A percentile compares a stretch with the other conserved stretches of the same genome.
phyloP scores from a whole-genome alignment of 2,797 vertebrate species.

The Morelia viridis region DNA sequence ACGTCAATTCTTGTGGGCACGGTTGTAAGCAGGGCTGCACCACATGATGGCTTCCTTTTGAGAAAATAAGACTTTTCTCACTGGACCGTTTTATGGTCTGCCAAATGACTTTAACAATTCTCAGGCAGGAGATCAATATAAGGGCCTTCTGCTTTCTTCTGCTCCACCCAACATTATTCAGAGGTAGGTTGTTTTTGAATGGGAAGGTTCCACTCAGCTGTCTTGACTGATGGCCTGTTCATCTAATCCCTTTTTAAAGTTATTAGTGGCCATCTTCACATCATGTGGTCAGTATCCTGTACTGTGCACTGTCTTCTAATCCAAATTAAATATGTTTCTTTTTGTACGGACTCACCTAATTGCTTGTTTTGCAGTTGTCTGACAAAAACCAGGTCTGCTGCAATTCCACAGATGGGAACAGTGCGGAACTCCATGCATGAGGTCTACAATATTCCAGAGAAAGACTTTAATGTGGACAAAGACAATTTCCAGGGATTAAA shows the following conservation, averaged over 20 bases:
- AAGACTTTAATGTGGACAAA: background rate
- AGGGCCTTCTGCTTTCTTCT: background rate
- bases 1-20: background rate
- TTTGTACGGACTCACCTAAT: background rate
- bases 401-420: constrained; percentile 14
- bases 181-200: background rate
- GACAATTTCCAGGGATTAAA: background rate
- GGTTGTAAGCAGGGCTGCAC: background rate
- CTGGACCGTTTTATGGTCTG: background rate
- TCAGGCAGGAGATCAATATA: background rate
- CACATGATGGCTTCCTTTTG: background rate
- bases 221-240: background rate
- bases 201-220: background rate
- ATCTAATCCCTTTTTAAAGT: background rate
- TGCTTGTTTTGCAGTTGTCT: constrained; percentile 66
- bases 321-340: rapidly evolving
- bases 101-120: background rate
- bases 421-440: background rate
- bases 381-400: constrained; percentile 47
- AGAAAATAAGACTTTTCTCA: background rate
- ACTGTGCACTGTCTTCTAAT: background rate
- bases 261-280: background rate
- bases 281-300: background rate
- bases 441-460: background rate
- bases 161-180: background rate